Percentiles rank a stretch among this genome's conserved stretches.
These are phyloP conservation scores for Ctenodactylus gundi DNA, from an alignment of 2,113 vertebrate genomes.

Conservation along the genomic window DNA sequence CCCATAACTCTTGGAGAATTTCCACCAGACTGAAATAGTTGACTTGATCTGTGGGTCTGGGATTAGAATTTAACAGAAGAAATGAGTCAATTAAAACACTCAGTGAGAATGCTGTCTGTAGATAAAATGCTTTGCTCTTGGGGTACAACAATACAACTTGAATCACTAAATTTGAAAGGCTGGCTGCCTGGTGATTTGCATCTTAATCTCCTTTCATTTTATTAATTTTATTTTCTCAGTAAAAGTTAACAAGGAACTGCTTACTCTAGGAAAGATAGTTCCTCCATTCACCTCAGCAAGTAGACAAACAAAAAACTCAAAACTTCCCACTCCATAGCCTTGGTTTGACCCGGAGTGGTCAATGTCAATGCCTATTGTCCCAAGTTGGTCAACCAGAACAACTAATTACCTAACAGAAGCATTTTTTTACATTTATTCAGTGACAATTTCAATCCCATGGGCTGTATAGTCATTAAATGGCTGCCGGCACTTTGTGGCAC, in stretches of 20 bases:
- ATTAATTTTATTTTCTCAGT: slow-evolving; percentile 47
- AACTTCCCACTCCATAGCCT: neutral
- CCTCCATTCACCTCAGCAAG: neutral
- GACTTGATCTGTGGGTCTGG: neutral
- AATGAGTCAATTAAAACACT: slow-evolving; percentile 40
- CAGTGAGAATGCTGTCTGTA: neutral
- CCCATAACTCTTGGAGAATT: neutral
- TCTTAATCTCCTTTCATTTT: slow-evolving; percentile 19
- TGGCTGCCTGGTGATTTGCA: slow-evolving; percentile 10
- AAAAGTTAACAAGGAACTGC: slow-evolving; percentile 44
- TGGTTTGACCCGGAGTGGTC: neutral
- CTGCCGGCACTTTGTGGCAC: neutral
- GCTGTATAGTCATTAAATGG: neutral
- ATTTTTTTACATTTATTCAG: neutral
- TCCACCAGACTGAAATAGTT: slow-evolving; percentile 3
- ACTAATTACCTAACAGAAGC: neutral
- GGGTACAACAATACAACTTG: neutral
- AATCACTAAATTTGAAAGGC: neutral
- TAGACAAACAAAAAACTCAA: neutral
- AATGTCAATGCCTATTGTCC: neutral
- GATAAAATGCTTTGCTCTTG: slow-evolving; percentile 41
- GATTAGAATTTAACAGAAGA: slow-evolving; percentile 64
- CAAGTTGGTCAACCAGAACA: neutral
- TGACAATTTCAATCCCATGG: neutral
- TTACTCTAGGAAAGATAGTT: neutral